Conservation (phyloP, 2,113 vertebrate species). For the Cebidichthys violaceus region DNA sequence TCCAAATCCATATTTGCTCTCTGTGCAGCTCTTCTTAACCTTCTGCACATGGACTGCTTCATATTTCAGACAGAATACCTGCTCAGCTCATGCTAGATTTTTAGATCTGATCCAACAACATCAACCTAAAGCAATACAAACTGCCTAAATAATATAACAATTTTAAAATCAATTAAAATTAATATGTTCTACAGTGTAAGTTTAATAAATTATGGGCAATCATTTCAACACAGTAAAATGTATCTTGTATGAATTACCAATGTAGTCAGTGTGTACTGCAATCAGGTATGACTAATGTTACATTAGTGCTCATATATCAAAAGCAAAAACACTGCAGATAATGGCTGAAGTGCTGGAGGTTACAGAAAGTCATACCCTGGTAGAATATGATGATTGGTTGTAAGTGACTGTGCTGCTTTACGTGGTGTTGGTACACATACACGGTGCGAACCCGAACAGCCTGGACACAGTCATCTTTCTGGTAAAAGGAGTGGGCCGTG, state of each 20-base stretch:
- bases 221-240: background rate
- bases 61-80: background rate
- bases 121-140: conserved; percentile 16
- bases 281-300: conserved; percentile 42
- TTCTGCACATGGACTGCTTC: background rate
- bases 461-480: conserved; percentile 18
- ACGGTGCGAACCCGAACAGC: conserved; percentile 17
- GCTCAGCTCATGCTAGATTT: background rate
- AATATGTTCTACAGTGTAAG: background rate
- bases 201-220: background rate
- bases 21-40: background rate
- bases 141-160: background rate
- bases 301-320: conserved; percentile 25
- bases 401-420: conserved; percentile 31
- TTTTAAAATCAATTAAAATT: background rate
- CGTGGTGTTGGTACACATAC: conserved; percentile 27
- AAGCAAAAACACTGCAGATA: conserved; percentile 23
- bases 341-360: conserved; percentile 34
- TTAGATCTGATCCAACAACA: background rate
- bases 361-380: conserved; percentile 34
- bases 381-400: conserved; percentile 37
- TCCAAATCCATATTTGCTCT: conserved; percentile 27
- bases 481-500: conserved; percentile 38
- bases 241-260: conserved; percentile 18
- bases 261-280: conserved; percentile 2